phyloP scores from a whole-genome alignment of 1,140 invertebrate genomes.

The Drosophila subobscura region DNA sequence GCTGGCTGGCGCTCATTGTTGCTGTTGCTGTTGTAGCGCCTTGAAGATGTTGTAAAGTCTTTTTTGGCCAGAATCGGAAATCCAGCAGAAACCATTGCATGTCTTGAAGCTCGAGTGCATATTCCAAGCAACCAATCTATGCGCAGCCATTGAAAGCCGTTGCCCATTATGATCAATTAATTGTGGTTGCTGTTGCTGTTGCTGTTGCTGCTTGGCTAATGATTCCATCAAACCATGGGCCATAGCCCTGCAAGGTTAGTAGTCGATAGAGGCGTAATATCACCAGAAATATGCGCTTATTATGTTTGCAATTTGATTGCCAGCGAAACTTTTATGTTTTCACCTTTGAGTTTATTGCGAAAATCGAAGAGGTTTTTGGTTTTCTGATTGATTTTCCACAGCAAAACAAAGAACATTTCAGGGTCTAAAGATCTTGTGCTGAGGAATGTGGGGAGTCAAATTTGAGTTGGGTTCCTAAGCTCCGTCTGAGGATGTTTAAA shows the following conservation, averaged over 20 bases:
- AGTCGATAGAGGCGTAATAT: constrained; percentile 16
- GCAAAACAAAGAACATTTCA: too few species aligned
- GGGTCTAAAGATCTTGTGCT: too few species aligned
- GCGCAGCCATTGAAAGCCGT: constrained; percentile 58
- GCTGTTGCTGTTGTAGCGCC: constrained; percentile 14
- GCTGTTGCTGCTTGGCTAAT: constrained; percentile 6
- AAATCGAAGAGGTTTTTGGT: too few species aligned
- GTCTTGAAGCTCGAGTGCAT: constrained; percentile 74
- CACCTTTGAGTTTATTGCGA: too few species aligned
- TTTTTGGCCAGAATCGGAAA: constrained; percentile 73
- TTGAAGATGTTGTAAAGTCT: constrained; percentile 74
- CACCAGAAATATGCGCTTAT: constrained; percentile 15
- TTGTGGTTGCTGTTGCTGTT: constrained; percentile 29
- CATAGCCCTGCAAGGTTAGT: constrained; percentile 36
- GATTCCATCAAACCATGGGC: constrained; percentile 19
- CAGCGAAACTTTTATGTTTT: constrained; percentile 23
- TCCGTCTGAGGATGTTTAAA: too few species aligned
- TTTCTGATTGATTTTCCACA: too few species aligned
- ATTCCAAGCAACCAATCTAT: constrained; percentile 54
- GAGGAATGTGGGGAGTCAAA: too few species aligned
- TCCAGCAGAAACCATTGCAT: constrained; percentile 62
- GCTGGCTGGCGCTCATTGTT: constrained; percentile 13
- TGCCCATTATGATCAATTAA: constrained; percentile 72
- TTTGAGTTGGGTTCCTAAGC: too few species aligned
- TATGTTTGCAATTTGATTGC: constrained; percentile 15